Evolutionary conservation across 1,140 invertebrate genomes (phyloP).

Genomic region (Papilio dardanus): DNA sequence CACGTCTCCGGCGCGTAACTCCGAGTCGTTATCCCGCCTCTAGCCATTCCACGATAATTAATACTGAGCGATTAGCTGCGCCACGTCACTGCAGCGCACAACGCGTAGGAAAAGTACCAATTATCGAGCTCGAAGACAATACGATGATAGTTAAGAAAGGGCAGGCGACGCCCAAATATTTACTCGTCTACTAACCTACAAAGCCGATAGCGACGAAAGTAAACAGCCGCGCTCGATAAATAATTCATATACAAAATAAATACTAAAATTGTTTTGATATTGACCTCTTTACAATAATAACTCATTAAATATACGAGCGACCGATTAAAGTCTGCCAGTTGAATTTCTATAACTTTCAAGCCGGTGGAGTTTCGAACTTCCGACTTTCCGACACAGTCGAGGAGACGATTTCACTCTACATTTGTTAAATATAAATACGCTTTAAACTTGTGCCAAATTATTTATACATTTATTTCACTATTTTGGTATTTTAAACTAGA

Average conservation of each 20-base stretch:
- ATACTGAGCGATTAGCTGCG: not conserved
- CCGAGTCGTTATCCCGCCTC: constrained; percentile 35
- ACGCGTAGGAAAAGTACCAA: constrained; percentile 16
- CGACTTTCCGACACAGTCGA: not conserved
- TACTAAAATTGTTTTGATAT: constrained; percentile 72
- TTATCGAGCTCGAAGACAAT: constrained; percentile 39
- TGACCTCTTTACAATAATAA: constrained; percentile 64
- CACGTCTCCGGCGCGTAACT: constrained; percentile 39
- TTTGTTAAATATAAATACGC: not conserved
- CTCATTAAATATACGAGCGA: constrained; percentile 41
- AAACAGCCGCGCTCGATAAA: constrained; percentile 72
- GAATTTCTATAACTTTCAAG: constrained; percentile 26
- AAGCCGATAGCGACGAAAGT: constrained; percentile 74
- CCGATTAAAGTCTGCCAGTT: constrained; percentile 14
- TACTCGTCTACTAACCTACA: constrained; percentile 70
- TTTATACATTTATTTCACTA: constrained; percentile 10
- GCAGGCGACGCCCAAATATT: constrained; percentile 53
- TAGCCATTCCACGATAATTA: constrained; percentile 33
- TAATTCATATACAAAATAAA: constrained; percentile 72
- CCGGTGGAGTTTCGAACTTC: not conserved
- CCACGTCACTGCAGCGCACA: constrained; percentile 14
- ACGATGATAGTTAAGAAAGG: constrained; percentile 51
- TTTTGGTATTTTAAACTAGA: not conserved
- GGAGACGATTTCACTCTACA: constrained; percentile 18
- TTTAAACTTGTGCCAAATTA: not conserved